Conservation (phyloP, 2,113 vertebrate species). For the Dicrurus megarhynchus region DNA sequence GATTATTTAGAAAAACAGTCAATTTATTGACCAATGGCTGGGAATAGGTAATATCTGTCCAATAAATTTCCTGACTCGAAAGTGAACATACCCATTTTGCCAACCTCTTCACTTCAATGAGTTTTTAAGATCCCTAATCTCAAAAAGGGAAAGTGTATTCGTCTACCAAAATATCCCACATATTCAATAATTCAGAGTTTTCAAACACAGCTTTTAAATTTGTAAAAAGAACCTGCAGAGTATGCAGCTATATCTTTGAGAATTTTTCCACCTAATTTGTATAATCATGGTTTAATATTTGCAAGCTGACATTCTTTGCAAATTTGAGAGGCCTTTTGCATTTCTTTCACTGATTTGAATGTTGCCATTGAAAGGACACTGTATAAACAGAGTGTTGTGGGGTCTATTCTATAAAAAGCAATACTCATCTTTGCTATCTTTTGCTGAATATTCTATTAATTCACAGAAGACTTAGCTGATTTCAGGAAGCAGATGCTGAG, state of each 20-base stretch:
- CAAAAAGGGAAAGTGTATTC: neutral
- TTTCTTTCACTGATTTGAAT: neutral
- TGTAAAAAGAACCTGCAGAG: neutral
- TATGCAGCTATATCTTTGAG: neutral
- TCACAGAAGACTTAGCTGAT: constrained; percentile 8
- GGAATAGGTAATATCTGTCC: neutral
- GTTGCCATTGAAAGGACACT: neutral
- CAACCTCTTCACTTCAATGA: neutral
- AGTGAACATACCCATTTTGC: neutral
- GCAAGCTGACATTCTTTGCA: neutral
- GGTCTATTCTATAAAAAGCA: neutral
- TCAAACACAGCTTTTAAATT: neutral
- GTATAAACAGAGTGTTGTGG: neutral
- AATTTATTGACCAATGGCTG: neutral
- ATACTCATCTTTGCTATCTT: neutral
- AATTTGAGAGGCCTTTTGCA: neutral
- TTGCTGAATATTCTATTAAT: neutral
- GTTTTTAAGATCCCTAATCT: neutral
- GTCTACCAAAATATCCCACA: neutral
- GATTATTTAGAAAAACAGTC: neutral
- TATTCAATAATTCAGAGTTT: neutral
- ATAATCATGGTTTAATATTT: neutral
- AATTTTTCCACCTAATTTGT: neutral
- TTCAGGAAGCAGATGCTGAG: constrained; percentile 22
- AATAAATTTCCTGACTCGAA: neutral